A percentile compares a stretch with the other conserved stretches of the same genome.
Conservation (phyloP, 1,140 invertebrate species). For the Bombus cullumanus region DNA sequence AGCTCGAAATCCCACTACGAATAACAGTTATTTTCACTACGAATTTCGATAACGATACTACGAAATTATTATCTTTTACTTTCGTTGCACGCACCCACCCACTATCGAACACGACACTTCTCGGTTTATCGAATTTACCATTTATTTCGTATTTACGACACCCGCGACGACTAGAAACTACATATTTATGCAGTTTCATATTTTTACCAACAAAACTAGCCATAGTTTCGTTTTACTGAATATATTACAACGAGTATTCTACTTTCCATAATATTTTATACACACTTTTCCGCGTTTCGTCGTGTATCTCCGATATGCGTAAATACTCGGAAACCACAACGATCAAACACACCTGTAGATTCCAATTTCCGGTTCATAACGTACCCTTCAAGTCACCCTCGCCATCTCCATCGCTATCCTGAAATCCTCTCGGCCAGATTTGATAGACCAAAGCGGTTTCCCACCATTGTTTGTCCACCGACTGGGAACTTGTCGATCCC, state of each 20-base stretch:
- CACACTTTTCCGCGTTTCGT: no score
- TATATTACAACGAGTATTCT: no score
- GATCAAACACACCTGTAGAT: not conserved
- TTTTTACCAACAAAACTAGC: not conserved
- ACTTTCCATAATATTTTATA: no score
- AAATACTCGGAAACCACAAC: no score
- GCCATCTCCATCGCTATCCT: constrained; percentile 89
- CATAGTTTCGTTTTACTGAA: not conserved
- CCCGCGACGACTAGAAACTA: no score
- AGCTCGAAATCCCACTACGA: no score
- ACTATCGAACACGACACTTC: not conserved
- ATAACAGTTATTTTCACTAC: not conserved
- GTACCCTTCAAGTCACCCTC: constrained; percentile 88
- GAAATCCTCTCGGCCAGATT: constrained; percentile 89
- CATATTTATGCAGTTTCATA: no score
- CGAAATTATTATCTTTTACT: not conserved
- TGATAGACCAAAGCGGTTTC: constrained; percentile 88
- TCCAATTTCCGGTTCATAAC: not conserved
- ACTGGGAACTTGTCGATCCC: not conserved
- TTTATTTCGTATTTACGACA: not conserved
- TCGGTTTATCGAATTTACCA: not conserved
- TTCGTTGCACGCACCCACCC: no score
- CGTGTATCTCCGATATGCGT: no score
- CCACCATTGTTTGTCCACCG: constrained; percentile 86
- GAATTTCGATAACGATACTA: not conserved